Base-by-base conservation (phyloP, 2,888 invertebrate genomes). In the Pollenia labialis region DNA sequence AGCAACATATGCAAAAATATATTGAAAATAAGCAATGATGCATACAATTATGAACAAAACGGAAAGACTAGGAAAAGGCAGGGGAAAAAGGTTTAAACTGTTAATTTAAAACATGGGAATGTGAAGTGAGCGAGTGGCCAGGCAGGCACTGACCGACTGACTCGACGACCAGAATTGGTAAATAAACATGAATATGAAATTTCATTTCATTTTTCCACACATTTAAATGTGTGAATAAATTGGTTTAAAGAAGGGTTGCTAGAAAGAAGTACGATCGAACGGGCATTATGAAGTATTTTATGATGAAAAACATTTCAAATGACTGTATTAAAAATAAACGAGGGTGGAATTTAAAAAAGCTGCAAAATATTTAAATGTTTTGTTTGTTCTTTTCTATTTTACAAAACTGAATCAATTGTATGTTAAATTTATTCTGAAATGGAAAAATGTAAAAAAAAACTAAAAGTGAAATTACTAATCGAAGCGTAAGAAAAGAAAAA, bases 1-100 rank as follows among this genome's bases (percentile, higher is more conserved):
- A 90, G 58, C 71, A 87, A 90, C 91, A 91, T 91, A 91, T 91
- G 92, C 92, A 91, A 91, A 91, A 91, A 90, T 90, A 87, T 85
- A 82, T 79, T 72, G 79, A 72, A 81, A 84, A 77, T 81, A 81
- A 81, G 60, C 87, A 85, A 75, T 85, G 64, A 87, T 87, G 85
- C 69, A 85, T 85, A 81, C 86, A 74, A 86, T 77, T 86, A 79
- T 85, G 69, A 80, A 68, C 54, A 71, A 77, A 68, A 23, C 14
- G 62, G n/a, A 64, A 72, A 14, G 10, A 10, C 32, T 32, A 48
- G 69, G 56, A 56, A 9, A 66, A 40, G 40, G 72, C 16, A 69
- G 48, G 52, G 12, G 8, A 66, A 58, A 84, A 76, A 72, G 81
- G 75, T 86, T 81, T 60, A 88, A 89, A 90, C 88, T 88, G 90